These are phyloP conservation scores for Rhamnusium bicolor DNA, from an alignment of 2,888 invertebrate genomes.

Conservation along the genomic window DNA sequence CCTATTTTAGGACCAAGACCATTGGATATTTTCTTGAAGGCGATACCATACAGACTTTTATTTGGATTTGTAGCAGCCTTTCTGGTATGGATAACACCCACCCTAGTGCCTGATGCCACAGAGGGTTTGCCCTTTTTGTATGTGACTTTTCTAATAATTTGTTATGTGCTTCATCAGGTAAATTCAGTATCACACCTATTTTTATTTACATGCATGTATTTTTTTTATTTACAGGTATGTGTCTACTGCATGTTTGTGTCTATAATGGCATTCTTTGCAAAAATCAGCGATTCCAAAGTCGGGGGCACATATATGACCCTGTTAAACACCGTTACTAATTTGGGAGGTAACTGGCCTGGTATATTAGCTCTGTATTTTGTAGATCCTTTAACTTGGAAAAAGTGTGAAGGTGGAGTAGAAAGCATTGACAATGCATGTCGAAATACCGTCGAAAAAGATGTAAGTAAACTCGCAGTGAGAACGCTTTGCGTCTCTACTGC, in stretches of 20 bases:
- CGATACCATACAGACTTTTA: constrained; percentile 89
- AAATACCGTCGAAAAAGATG: constrained; percentile 77
- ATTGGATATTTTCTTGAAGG: constrained; percentile 89
- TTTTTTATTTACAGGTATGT: constrained; percentile 80
- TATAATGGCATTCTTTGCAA: constrained; percentile 97
- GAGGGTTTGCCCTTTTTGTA: constrained; percentile 80
- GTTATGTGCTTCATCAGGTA: constrained; percentile 95
- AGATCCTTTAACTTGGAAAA: constrained; percentile 88
- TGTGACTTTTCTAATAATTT: constrained; percentile 82
- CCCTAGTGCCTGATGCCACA: constrained; percentile 77
- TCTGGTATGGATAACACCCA: constrained; percentile 90
- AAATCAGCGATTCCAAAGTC: constrained; percentile 95
- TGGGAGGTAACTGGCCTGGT: constrained; percentile 98
- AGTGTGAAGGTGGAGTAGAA: constrained; percentile 74
- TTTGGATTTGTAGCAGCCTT: constrained; percentile 89
- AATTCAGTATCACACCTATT: constrained; percentile 38
- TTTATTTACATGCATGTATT: neutral
- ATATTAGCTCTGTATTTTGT: constrained; percentile 94
- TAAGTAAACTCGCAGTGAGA: too few species aligned
- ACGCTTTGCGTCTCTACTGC: too few species aligned
- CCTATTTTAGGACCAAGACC: constrained; percentile 85
- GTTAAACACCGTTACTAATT: constrained; percentile 94
- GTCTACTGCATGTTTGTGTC: constrained; percentile 98
- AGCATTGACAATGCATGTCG: constrained; percentile 77
- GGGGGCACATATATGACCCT: constrained; percentile 99